Conservation (phyloP, 2,888 invertebrate genomes). For the Pelosia muscerda region DNA sequence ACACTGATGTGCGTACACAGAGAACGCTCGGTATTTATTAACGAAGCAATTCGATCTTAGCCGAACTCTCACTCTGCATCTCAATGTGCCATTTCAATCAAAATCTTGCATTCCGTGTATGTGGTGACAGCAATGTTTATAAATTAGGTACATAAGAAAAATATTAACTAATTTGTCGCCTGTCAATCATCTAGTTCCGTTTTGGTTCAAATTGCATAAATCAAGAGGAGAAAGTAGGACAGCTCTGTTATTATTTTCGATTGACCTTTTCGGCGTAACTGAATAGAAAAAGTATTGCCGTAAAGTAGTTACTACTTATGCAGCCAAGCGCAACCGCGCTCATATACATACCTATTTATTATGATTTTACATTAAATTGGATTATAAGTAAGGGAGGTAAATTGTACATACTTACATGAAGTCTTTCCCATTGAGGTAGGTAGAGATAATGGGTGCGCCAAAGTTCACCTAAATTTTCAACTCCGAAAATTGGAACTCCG, state of each 20-base stretch:
- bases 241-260: conserved; percentile 17
- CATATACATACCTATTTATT: not conserved
- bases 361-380: not conserved
- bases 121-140: not conserved
- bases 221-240: conserved; percentile 15
- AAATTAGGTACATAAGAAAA: not conserved
- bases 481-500: too few species aligned
- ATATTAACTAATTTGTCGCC: not conserved
- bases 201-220: conserved; percentile 11
- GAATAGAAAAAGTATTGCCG: conserved; percentile 17
- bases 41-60: too few species aligned
- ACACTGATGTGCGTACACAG: too few species aligned
- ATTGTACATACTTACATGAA: too few species aligned
- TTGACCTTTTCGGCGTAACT: conserved; percentile 18
- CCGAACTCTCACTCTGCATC: too few species aligned
- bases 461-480: too few species aligned
- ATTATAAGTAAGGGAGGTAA: not conserved
- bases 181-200: conserved; percentile 4
- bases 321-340: conserved; percentile 2
- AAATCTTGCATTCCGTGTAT: not conserved
- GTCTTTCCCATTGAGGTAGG: too few species aligned
- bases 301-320: conserved; percentile 10
- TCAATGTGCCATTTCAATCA: not conserved
- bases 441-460: too few species aligned
- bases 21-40: too few species aligned